Evolutionary conservation across 2,888 invertebrate species (phyloP).

Genomic region (Drosophila algonquin): DNA sequence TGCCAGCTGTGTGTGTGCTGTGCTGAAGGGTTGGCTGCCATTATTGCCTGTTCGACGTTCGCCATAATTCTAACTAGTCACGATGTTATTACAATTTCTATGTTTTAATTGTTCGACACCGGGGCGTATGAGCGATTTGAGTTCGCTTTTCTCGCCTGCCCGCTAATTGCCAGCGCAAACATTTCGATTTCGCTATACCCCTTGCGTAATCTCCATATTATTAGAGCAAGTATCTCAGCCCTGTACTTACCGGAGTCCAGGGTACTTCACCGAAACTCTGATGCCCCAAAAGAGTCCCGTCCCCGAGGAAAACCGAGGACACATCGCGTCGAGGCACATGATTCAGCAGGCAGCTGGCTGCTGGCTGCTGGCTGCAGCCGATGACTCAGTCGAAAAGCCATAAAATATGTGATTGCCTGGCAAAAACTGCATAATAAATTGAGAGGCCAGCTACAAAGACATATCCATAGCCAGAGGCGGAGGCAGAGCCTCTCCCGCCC

Average conservation of each 20-base stretch:
- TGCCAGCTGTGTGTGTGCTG: background rate
- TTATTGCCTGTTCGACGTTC: slow-evolving; percentile 58
- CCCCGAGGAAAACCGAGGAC: slow-evolving; percentile 36
- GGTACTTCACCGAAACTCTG: slow-evolving; percentile 60
- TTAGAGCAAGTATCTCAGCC: slow-evolving; percentile 36
- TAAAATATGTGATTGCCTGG: slow-evolving; percentile 50
- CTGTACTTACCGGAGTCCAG: slow-evolving; percentile 32
- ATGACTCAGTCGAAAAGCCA: slow-evolving; percentile 68
- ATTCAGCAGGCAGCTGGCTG: slow-evolving; percentile 41
- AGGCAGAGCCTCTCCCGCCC: background rate
- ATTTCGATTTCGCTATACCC: slow-evolving; percentile 35
- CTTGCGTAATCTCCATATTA: slow-evolving; percentile 57
- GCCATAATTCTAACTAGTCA: slow-evolving; percentile 69
- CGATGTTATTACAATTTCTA: slow-evolving; percentile 80
- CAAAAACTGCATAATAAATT: slow-evolving; percentile 59
- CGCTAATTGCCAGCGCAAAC: slow-evolving; percentile 68
- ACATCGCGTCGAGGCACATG: slow-evolving; percentile 8
- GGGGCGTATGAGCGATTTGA: slow-evolving; percentile 75
- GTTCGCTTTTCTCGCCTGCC: slow-evolving; percentile 68
- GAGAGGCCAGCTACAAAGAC: background rate
- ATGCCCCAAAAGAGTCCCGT: background rate
- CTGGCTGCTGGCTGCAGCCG: slow-evolving; percentile 21
- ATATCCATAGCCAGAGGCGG: too few relatives aligned
- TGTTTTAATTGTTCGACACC: slow-evolving; percentile 70
- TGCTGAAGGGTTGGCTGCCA: slow-evolving; percentile 9